These are phyloP conservation scores for Augochlora pura DNA, from an alignment of 1,140 invertebrate species.

Conservation along the genomic window DNA sequence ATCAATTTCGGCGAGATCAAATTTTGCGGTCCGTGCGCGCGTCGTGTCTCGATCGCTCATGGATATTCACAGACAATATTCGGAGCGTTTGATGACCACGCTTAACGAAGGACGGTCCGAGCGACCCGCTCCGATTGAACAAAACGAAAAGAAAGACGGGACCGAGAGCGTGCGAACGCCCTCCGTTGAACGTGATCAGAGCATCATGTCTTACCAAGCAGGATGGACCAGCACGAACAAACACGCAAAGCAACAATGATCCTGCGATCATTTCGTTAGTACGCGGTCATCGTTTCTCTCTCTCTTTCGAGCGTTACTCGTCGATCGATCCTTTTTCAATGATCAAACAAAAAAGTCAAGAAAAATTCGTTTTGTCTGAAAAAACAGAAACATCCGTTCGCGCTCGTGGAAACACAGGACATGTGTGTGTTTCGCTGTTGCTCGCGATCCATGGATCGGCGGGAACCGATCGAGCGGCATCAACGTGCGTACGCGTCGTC, in stretches of 20 bases:
- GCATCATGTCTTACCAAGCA: conserved; percentile 63
- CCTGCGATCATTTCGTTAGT: conserved; percentile 62
- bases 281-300: conserved; percentile 39
- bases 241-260: conserved; percentile 64
- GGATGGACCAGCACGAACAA: conserved; percentile 63
- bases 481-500: conserved; percentile 10
- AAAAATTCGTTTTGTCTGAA: neutral
- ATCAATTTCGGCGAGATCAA: no score
- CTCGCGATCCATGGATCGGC: conserved; percentile 23
- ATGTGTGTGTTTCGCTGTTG: neutral
- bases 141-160: neutral
- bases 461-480: conserved; percentile 8
- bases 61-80: conserved; percentile 35
- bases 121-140: neutral
- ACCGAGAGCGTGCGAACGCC: neutral
- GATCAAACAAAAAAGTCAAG: conserved; percentile 1
- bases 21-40: no score
- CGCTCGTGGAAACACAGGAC: no score
- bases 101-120: conserved; percentile 10
- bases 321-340: neutral
- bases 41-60: conserved; percentile 15
- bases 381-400: neutral
- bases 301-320: conserved; percentile 21
- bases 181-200: conserved; percentile 19
- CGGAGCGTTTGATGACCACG: conserved; percentile 37